Evolutionary conservation across 2,888 invertebrate genomes (phyloP).

Genomic region (Habroteleia sp.): DNA sequence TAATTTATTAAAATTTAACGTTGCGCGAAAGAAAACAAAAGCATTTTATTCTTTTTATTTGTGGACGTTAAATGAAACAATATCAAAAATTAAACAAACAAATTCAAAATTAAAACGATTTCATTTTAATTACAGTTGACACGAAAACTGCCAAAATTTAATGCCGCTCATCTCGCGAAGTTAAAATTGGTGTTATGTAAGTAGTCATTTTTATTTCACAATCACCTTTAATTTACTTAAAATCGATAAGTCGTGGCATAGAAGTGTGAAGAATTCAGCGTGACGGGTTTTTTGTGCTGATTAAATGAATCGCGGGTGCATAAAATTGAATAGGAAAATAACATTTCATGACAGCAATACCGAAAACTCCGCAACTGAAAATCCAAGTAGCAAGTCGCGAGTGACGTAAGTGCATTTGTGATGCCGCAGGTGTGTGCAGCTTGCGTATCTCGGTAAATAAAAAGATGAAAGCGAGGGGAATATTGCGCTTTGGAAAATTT

Average conservation of each 20-base stretch:
- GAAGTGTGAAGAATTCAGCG: neutral
- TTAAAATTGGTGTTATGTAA: constrained; percentile 4
- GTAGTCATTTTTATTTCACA: constrained; percentile 4
- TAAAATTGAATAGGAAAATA: constrained; percentile 18
- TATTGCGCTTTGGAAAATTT: constrained; percentile 17
- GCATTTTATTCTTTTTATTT: too few species aligned
- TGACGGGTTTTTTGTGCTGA: neutral
- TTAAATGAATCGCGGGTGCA: constrained; percentile 18
- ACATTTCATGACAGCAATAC: constrained; percentile 24
- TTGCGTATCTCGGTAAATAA: constrained; percentile 15
- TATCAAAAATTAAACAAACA: too few species aligned
- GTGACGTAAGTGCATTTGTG: constrained; percentile 42
- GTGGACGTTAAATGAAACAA: too few species aligned
- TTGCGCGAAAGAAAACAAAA: too few species aligned
- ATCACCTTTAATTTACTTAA: neutral
- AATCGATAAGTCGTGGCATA: too few species aligned
- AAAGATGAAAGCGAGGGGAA: constrained; percentile 21
- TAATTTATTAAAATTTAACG: too few species aligned
- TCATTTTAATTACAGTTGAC: constrained; percentile 8
- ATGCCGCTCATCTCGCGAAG: constrained; percentile 1
- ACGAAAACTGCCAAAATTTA: constrained; percentile 8
- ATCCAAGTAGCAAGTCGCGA: constrained; percentile 46
- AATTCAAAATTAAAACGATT: too few species aligned
- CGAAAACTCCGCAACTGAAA: constrained; percentile 29
- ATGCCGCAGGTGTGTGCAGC: constrained; percentile 39